Conservation (phyloP, 1,140 invertebrate species). For the Diprion similis region DNA sequence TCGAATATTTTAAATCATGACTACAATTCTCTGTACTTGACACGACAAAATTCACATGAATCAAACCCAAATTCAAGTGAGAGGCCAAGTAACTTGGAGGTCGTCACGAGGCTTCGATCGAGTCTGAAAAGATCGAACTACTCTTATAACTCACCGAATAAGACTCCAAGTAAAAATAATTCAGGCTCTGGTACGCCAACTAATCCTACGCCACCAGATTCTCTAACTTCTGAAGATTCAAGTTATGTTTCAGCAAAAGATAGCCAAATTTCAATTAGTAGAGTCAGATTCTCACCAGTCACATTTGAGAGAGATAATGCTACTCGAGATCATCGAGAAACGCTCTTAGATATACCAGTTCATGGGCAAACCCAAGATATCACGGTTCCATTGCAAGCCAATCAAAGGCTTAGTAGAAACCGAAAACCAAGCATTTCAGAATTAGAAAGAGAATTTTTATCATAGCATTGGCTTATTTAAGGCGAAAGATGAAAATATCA, state of each 20-base stretch:
- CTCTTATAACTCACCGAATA: constrained; percentile 58
- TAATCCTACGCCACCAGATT: constrained; percentile 86
- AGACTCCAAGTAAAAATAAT: constrained; percentile 65
- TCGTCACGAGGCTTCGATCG: constrained; percentile 72
- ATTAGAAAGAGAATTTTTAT: constrained; percentile 66
- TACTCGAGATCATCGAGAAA: constrained; percentile 52
- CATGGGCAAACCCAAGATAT: constrained; percentile 71
- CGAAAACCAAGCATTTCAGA: constrained; percentile 64
- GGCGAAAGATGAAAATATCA: not conserved
- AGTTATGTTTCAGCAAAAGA: constrained; percentile 85
- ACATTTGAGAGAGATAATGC: constrained; percentile 61
- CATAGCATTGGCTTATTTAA: constrained; percentile 64
- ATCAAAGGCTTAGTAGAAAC: constrained; percentile 50
- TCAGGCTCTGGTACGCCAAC: constrained; percentile 79
- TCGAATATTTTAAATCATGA: constrained; percentile 48
- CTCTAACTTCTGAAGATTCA: constrained; percentile 82
- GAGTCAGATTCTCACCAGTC: constrained; percentile 83
- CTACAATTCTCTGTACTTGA: constrained; percentile 58
- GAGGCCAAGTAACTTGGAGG: constrained; percentile 76
- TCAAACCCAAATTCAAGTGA: constrained; percentile 62
- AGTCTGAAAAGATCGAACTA: constrained; percentile 78
- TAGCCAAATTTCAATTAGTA: constrained; percentile 66
- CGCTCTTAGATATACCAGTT: constrained; percentile 68
- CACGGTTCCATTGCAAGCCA: constrained; percentile 68
- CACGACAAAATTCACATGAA: constrained; percentile 68